phyloP scores from a whole-genome alignment of 2,113 vertebrate genomes.

The Condylura cristata region DNA sequence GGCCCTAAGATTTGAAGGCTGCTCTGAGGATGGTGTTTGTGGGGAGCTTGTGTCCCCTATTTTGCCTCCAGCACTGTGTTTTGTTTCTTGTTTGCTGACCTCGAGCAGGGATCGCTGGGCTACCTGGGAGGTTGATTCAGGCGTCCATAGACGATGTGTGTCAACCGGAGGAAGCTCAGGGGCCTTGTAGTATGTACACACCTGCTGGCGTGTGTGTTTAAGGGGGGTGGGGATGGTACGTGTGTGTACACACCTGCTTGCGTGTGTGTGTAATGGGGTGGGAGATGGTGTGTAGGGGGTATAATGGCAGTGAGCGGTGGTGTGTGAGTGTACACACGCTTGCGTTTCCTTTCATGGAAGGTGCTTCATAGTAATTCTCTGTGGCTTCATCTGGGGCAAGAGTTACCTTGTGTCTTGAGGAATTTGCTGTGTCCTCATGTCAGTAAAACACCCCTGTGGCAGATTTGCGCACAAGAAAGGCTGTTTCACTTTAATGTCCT shows the following conservation, averaged over 20 bases:
- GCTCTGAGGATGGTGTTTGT: not conserved
- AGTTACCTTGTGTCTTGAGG: not conserved
- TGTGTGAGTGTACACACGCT: not conserved
- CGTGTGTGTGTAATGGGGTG: not conserved
- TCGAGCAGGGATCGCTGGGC: too few relatives aligned
- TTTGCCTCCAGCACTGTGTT: too few relatives aligned
- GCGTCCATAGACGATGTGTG: not conserved
- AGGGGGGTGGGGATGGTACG: too few relatives aligned
- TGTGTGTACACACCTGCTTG: not conserved
- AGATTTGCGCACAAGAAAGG: not conserved
- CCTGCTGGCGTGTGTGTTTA: not conserved
- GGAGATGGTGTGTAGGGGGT: too few relatives aligned
- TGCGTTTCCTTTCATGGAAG: too few relatives aligned
- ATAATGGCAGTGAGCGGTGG: too few relatives aligned
- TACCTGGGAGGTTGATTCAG: not conserved
- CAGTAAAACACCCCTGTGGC: not conserved
- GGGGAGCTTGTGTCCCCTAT: too few relatives aligned
- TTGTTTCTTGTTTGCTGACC: not conserved
- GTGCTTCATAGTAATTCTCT: not conserved
- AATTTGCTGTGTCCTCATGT: not conserved
- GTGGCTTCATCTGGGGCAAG: not conserved
- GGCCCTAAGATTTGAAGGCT: not conserved
- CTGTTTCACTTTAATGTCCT: not conserved
- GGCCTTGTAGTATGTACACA: too few relatives aligned
- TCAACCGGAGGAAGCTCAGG: not conserved